A percentile compares a stretch with the other conserved stretches of the same genome.
phyloP scores from a whole-genome alignment of 2,113 vertebrate genomes.

The Neolamprologus hecqui region DNA sequence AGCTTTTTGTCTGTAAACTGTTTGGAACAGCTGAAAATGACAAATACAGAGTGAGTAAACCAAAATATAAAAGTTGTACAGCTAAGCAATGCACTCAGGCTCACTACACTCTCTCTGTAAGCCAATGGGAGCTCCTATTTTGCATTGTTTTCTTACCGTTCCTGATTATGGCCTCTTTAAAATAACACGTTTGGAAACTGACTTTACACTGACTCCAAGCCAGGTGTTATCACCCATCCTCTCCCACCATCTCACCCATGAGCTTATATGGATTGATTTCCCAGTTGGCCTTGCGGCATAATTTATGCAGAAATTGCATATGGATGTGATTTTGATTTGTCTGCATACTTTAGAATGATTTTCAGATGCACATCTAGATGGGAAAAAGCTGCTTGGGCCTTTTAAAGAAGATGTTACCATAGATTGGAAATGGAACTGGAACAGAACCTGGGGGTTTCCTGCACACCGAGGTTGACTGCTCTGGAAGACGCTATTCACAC shows the following conservation, averaged over 20 bases:
- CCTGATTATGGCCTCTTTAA: background rate
- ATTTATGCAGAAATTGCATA: background rate
- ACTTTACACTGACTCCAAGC: background rate
- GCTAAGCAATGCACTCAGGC: background rate
- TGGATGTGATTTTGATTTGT: background rate
- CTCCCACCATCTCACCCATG: background rate
- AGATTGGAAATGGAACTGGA: slow-evolving; percentile 41
- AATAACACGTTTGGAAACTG: background rate
- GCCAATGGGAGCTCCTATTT: background rate
- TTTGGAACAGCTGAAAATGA: background rate
- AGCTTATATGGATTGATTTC: background rate
- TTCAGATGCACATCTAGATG: background rate
- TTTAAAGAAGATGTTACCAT: background rate
- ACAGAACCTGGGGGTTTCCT: slow-evolving; percentile 35
- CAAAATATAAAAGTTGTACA: background rate
- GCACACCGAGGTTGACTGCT: background rate
- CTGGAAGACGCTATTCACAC: slow-evolving; percentile 15
- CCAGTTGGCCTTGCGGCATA: background rate
- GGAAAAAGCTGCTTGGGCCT: background rate
- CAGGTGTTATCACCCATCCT: background rate
- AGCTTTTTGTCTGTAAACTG: background rate
- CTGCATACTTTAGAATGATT: background rate
- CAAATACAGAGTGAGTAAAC: background rate
- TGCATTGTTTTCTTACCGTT: background rate
- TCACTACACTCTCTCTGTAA: background rate